Base-by-base conservation (phyloP, 2,888 invertebrate genomes). In the Limnephilus marmoratus region DNA sequence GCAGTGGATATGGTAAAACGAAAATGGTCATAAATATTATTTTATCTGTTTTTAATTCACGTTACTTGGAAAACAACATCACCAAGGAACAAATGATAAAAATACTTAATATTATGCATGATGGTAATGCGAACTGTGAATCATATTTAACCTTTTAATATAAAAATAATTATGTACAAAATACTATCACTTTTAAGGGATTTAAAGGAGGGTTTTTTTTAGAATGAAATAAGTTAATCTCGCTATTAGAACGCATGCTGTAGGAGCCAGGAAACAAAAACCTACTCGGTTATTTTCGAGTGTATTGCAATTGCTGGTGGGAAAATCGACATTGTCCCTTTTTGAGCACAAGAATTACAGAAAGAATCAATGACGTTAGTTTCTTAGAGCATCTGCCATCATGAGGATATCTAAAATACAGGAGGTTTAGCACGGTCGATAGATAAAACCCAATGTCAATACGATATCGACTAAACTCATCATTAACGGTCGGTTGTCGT, bases 41-140 rank as follows among this genome's bases (percentile, higher is more conserved):
- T 92, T 92, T 92, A 91, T 91, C 91, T 91, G 89, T 93, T 93
- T 93, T 93, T 91, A 93, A 90, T 92, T 92, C 93, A 85, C 90
- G 93, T 91, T 93, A 91, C 90, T 90, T 93, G 89, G 88, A 87
- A 88, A 88, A 91, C 92, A 91, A 86, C 45, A 83, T 90, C 92
- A 81, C 81, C 90, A 90, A 34, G 85, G 90, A 92, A 92, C 80
- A 88, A 92, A 86, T 45, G 45, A 45, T 15, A 86, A 1, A 68
- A 68, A 68, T 2, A 49, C 49, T 13, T 4, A 13, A 49, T 15
- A 49, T 49, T 49, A 11, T 49, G 15, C 15, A 49, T 49, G 15
- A 49, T 49, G 49, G 13, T 2, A 15, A 49, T 15, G 49, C 15
- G 13, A 7, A 45, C 45, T 45, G 49, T 15, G 15, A 13, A 13